Percentiles rank a stretch among this genome's conserved stretches.
These are phyloP conservation scores for Ylistrum balloti DNA, from an alignment of 1,140 invertebrate species.

Conservation along the genomic window DNA sequence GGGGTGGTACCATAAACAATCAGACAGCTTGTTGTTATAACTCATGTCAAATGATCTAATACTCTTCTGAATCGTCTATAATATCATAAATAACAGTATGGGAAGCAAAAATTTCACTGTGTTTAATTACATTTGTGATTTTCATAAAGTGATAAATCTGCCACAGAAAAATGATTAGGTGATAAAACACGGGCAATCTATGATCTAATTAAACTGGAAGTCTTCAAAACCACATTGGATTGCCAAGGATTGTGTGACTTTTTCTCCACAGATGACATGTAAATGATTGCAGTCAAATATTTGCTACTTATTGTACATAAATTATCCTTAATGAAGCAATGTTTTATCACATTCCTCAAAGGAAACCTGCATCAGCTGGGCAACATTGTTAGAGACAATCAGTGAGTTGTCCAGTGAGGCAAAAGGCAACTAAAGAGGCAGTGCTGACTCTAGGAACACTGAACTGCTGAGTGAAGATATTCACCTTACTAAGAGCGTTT, in stretches of 20 bases:
- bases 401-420: no score
- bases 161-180: background rate
- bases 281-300: background rate
- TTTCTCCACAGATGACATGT: background rate
- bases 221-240: background rate
- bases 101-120: background rate
- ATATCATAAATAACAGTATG: background rate
- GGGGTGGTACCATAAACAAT: background rate
- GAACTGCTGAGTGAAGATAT: no score
- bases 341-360: no score
- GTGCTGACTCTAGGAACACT: no score
- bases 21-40: background rate
- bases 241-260: background rate
- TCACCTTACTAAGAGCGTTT: no score
- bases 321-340: no score
- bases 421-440: no score
- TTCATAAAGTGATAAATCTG: background rate
- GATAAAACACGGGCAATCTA: background rate
- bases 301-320: no score
- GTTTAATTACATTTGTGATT: slow-evolving; percentile 21
- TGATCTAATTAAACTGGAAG: background rate
- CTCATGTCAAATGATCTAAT: background rate
- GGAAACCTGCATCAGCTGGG: no score
- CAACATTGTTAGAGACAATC: no score
- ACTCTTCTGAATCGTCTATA: background rate